Evolutionary conservation across 2,797 vertebrate genomes (phyloP), one percentile per base, ranked within the genome.

Genomic region (Eleutherodactylus coqui): DNA sequence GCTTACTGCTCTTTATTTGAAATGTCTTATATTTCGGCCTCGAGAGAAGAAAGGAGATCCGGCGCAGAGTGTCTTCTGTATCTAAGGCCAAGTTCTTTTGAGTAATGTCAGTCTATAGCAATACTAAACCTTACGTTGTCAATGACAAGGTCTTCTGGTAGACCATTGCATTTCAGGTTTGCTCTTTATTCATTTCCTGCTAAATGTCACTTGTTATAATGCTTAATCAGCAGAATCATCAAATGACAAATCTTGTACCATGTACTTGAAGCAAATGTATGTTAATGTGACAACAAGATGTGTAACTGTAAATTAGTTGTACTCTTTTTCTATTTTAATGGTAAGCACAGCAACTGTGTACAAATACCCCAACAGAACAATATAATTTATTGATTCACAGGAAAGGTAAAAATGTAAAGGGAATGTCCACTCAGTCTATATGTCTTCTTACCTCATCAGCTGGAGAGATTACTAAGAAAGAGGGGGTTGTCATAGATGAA

Each of bases 211-310:
- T 53, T 82, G 47, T 82, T 72, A 70, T 72, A 51, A 11, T 43
- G 38, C 43, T 72, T 82, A 82, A 82, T 82, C 80, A 82, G 45
- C 16, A 82, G 19, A 29, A 55, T 38, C 81, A 83, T 60, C 69
- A 29, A 38, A 72, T 38, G 8, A 27, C 36, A 24, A 43, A 60
- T 83, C 16, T 38, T 32, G 34, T 13, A 55, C 24, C 67, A 82
- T 43, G 29, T 58, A 73, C 60, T n/a, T 27, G 16, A 81, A 53
- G 36, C 32, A 70, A 73, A 45, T 60, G 38, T 58, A 43, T 58
- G 67, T 34, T 27, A 21, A 47, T 70, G 24, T 36, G 43, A 72
- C 62, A 70, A 27, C n/a, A 21, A 6, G 29, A 17, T 49, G n/a
- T 69, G 21, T 21, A 38, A 43, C 45, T 82, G 27, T 4, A 67